These are phyloP conservation scores for Heliothis subflexa DNA, from an alignment of 1,140 invertebrate species.

Conservation along the genomic window DNA sequence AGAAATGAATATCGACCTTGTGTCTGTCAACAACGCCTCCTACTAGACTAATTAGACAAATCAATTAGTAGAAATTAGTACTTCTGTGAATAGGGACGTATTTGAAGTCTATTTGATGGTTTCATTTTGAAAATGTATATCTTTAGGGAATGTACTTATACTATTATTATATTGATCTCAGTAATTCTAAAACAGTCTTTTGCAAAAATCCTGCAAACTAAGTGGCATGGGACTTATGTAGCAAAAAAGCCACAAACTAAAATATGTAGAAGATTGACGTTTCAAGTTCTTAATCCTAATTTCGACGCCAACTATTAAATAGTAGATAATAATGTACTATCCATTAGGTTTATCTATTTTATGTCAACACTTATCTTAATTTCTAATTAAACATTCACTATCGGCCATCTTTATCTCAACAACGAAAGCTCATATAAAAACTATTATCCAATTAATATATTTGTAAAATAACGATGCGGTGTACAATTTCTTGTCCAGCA, in stretches of 20 bases:
- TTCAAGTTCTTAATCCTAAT: no score
- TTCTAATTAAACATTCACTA: background rate
- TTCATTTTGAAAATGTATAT: no score
- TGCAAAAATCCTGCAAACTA: no score
- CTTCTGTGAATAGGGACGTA: background rate
- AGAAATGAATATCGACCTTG: conserved; percentile 22
- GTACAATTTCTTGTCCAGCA: conserved; percentile 20
- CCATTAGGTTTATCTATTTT: background rate
- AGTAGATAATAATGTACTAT: no score
- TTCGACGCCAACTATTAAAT: no score
- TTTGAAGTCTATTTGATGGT: no score
- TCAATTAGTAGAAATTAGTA: background rate
- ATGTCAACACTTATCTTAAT: background rate
- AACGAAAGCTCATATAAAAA: background rate
- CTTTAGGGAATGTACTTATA: no score
- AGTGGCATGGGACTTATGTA: no score
- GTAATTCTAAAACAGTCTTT: no score
- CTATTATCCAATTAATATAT: background rate
- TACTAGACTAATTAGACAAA: conserved; percentile 12
- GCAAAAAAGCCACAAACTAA: no score
- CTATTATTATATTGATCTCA: no score
- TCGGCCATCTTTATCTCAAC: background rate
- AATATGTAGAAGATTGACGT: no score
- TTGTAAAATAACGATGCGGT: background rate
- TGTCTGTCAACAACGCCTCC: conserved; percentile 3